phyloP scores from a whole-genome alignment of 2,113 vertebrate species.

The Anguilla rostrata region DNA sequence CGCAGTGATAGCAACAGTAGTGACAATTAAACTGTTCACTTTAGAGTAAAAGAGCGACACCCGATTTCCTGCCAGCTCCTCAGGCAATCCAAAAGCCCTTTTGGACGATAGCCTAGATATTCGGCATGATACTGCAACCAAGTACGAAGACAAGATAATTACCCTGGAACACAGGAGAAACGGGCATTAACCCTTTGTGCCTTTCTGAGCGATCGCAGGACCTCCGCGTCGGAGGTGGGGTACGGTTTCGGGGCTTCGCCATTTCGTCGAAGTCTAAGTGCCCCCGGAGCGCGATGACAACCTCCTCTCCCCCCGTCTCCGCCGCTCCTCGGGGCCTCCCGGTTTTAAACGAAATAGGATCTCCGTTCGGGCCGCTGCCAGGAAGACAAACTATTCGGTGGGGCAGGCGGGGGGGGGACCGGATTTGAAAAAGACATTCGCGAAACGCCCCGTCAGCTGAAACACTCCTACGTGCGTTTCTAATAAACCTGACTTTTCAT shows the following conservation, averaged over 20 bases:
- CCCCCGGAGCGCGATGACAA: constrained; percentile 40
- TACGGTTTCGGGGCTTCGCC: constrained; percentile 31
- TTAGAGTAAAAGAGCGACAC: constrained; percentile 33
- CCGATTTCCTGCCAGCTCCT: constrained; percentile 27
- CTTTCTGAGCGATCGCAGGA: not conserved
- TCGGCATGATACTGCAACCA: constrained; percentile 28
- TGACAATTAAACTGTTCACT: constrained; percentile 55
- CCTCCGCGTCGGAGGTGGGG: not conserved
- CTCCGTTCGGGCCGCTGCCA: constrained; percentile 27
- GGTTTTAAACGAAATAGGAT: constrained; percentile 43
- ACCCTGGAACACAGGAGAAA: constrained; percentile 31
- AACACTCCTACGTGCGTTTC: constrained; percentile 26
- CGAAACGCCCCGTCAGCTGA: constrained; percentile 32
- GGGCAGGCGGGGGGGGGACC: not conserved
- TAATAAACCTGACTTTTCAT: constrained; percentile 27
- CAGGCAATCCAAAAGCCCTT: constrained; percentile 29
- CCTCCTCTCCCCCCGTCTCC: constrained; percentile 39
- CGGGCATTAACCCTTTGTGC: constrained; percentile 34
- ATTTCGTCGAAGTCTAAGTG: constrained; percentile 20
- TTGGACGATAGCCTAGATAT: constrained; percentile 49
- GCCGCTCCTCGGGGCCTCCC: constrained; percentile 29
- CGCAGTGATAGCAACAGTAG: constrained; percentile 41
- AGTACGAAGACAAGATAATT: constrained; percentile 53
- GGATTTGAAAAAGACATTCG: constrained; percentile 40
- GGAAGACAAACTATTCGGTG: constrained; percentile 27